phyloP scores from a whole-genome alignment of 2,113 vertebrate genomes.

The Dromaius novaehollandiae region DNA sequence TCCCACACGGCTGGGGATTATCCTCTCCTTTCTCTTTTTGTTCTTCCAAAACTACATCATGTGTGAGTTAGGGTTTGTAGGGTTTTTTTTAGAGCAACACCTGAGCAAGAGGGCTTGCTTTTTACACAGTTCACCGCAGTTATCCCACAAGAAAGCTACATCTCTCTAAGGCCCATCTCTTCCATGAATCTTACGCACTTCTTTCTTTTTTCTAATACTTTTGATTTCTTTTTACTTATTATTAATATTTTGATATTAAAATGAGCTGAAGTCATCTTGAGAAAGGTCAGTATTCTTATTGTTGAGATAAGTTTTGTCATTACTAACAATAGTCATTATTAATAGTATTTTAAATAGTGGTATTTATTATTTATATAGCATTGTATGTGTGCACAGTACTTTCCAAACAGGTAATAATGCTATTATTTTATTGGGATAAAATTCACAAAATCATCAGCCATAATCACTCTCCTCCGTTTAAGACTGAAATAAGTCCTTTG shows the following conservation, averaged over 20 bases:
- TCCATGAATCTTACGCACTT: not conserved
- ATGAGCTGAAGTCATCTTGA: not conserved
- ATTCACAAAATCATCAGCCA: not conserved
- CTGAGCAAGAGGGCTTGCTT: accelerated
- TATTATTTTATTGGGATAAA: not conserved
- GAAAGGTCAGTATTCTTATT: not conserved
- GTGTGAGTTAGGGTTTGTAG: not conserved
- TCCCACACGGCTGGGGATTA: not conserved
- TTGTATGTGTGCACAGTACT: not conserved
- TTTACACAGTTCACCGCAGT: not conserved
- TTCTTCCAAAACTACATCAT: not conserved
- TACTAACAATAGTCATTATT: not conserved
- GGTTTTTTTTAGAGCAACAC: accelerated
- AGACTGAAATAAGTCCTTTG: not conserved
- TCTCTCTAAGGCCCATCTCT: not conserved
- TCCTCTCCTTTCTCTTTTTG: not conserved
- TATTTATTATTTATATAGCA: not conserved
- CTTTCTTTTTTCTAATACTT: not conserved
- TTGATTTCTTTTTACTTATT: not conserved
- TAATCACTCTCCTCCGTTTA: not conserved
- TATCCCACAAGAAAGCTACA: not conserved
- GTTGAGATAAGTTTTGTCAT: not conserved
- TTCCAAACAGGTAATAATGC: not conserved
- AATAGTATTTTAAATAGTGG: not conserved
- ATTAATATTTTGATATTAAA: not conserved